Evolutionary conservation across 2,113 vertebrate genomes (phyloP).

Genomic region (Poeciliopsis turrubarensis): DNA sequence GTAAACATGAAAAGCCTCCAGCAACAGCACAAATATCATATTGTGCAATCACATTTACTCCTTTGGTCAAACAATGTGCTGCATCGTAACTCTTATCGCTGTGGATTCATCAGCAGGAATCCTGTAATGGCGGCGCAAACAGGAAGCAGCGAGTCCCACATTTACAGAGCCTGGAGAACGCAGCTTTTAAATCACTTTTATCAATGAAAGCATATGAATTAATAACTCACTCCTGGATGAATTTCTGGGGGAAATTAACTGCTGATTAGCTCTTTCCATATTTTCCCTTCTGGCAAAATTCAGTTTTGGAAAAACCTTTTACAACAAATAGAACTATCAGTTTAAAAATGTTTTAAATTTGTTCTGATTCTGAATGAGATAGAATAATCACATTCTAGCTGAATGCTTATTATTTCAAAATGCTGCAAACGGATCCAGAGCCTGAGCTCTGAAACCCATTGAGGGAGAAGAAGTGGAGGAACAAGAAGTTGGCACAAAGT

Average conservation of each 20-base stretch:
- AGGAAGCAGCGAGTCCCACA: slow-evolving; percentile 9
- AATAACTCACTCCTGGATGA: slow-evolving; percentile 14
- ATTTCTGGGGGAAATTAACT: background rate
- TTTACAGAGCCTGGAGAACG: slow-evolving; percentile 50
- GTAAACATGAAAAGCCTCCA: slow-evolving; percentile 54
- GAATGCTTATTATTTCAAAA: slow-evolving; percentile 11
- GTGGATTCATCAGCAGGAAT: slow-evolving; percentile 28
- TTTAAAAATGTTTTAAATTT: background rate
- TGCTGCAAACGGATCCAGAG: slow-evolving; percentile 10
- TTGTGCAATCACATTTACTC: slow-evolving; percentile 33
- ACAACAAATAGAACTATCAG: background rate
- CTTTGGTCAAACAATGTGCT: slow-evolving; percentile 41
- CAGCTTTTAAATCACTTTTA: slow-evolving; percentile 58
- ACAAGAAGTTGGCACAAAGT: background rate
- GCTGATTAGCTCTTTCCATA: slow-evolving; percentile 2
- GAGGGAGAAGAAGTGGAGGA: slow-evolving; percentile 1
- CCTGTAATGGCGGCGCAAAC: slow-evolving; percentile 27
- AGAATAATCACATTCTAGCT: background rate
- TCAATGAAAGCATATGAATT: slow-evolving; percentile 30
- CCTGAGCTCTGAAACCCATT: slow-evolving; percentile 7
- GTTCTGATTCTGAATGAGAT: background rate
- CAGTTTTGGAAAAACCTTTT: background rate
- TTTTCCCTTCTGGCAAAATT: background rate
- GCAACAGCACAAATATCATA: slow-evolving; percentile 28
- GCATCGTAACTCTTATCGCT: slow-evolving; percentile 26